Evolutionary conservation across 2,113 vertebrate species (phyloP).

Genomic region (Sinocyclocheilus maitianheensis): DNA sequence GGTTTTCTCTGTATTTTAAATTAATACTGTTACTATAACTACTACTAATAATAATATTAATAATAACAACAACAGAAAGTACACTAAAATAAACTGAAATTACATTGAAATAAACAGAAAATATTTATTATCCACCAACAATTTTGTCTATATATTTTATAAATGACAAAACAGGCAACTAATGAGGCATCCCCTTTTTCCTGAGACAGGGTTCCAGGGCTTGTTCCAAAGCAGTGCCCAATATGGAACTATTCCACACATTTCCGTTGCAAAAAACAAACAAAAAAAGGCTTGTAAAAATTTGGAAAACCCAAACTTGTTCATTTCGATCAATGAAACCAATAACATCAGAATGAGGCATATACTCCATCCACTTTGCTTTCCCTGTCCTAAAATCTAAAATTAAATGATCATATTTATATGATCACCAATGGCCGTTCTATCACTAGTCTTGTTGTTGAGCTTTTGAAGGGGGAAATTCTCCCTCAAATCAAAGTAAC

Average conservation of each 20-base stretch:
- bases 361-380: neutral
- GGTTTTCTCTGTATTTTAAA: no score
- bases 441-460: neutral
- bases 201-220: neutral
- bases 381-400: neutral
- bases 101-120: no score
- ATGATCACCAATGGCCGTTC: neutral
- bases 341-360: neutral
- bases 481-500: conserved; percentile 48
- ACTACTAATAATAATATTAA: no score
- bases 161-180: neutral
- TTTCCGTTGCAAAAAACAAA: neutral
- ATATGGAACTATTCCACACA: neutral
- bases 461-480: conserved; percentile 8
- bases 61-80: no score
- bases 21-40: no score
- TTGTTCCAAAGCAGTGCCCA: neutral
- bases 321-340: neutral
- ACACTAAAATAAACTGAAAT: no score
- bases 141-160: neutral
- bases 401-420: no score
- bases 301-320: neutral
- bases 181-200: neutral
- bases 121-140: no score
- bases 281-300: neutral